These are phyloP conservation scores for Thunnus maccoyii DNA, from an alignment of 2,113 vertebrate species.

Conservation along the genomic window DNA sequence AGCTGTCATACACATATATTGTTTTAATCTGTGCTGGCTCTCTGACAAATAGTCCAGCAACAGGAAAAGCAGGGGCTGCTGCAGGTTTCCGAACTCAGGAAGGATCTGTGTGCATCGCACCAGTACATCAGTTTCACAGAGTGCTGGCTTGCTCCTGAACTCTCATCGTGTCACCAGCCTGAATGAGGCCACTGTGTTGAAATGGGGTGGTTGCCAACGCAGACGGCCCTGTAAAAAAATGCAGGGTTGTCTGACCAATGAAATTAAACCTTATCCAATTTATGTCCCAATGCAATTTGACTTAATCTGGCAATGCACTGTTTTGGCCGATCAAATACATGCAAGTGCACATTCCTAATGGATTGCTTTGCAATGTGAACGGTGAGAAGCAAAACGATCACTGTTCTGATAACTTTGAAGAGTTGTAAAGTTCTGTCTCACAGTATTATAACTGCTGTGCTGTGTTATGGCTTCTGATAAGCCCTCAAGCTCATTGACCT, in stretches of 20 bases:
- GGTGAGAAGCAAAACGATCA: too few relatives aligned
- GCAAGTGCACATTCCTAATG: too few relatives aligned
- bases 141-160: constrained; percentile 28
- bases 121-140: constrained; percentile 37
- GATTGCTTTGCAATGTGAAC: too few relatives aligned
- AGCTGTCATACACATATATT: constrained; percentile 10
- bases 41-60: not conserved
- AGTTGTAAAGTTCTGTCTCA: not conserved
- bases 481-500: not conserved
- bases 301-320: not conserved
- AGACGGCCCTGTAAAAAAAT: not conserved
- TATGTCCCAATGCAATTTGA: not conserved
- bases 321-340: too few relatives aligned
- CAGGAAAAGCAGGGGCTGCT: constrained; percentile 9
- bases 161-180: constrained; percentile 45
- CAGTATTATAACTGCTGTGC: constrained; percentile 7
- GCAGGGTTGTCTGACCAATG: not conserved
- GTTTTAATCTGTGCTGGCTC: constrained; percentile 21
- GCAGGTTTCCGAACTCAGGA: constrained; percentile 10
- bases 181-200: constrained; percentile 49
- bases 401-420: too few relatives aligned
- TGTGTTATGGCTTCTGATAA: constrained; percentile 11
- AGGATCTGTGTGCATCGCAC: constrained; percentile 5
- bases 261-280: constrained; percentile 10
- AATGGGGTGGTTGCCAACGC: not conserved